A percentile compares a stretch with the other conserved stretches of the same genome.
phyloP scores from a whole-genome alignment of 2,797 vertebrate genomes.

The Neostethus bicornis region DNA sequence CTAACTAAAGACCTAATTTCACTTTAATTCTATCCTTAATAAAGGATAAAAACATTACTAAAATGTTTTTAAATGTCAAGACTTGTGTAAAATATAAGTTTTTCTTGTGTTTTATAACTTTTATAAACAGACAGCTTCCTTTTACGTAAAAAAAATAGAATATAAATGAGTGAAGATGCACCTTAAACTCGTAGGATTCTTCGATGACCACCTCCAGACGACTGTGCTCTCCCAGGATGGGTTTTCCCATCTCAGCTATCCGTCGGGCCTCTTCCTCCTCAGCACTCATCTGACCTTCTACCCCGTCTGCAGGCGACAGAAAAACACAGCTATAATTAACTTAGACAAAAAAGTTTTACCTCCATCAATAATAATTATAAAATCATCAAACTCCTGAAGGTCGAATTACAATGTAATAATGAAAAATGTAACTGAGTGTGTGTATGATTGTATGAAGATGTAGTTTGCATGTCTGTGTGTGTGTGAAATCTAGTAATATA shows the following conservation, averaged over 20 bases:
- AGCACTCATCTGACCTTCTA: slow-evolving; percentile 81
- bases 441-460: too few relatives aligned
- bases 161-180: slow-evolving; percentile 33
- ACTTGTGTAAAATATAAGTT: too few relatives aligned
- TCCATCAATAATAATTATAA: slow-evolving; percentile 21
- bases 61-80: too few relatives aligned
- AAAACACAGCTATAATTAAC: slow-evolving; percentile 2
- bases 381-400: slow-evolving; percentile 31
- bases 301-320: slow-evolving; percentile 73
- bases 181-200: slow-evolving; percentile 96
- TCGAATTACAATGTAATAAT: not conserved
- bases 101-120: too few relatives aligned
- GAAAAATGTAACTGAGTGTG: too few relatives aligned
- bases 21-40: too few relatives aligned
- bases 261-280: slow-evolving; percentile 90
- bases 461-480: not conserved
- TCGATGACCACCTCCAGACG: slow-evolving; percentile 91
- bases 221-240: slow-evolving; percentile 89
- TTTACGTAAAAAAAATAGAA: not conserved
- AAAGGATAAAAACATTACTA: too few relatives aligned
- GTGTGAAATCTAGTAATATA: not conserved
- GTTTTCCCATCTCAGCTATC: slow-evolving; percentile 94
- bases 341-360: not conserved
- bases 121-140: too few relatives aligned
- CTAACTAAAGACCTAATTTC: too few relatives aligned